These are phyloP conservation scores for Dryocosmus kuriphilus DNA, from an alignment of 2,888 invertebrate species.

Conservation along the genomic window DNA sequence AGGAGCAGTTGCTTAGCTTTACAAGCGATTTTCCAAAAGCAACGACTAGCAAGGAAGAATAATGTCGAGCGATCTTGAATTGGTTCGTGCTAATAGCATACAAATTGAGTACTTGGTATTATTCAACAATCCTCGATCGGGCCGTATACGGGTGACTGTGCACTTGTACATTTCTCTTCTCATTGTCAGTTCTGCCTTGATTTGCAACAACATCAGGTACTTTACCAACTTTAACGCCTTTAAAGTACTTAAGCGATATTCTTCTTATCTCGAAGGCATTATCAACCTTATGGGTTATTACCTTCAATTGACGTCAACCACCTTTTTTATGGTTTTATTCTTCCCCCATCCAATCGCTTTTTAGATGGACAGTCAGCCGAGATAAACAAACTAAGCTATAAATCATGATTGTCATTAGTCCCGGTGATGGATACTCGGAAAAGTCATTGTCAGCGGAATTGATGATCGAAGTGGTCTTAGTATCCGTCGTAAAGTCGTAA, in stretches of 20 bases:
- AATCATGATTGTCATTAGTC: slow-evolving; percentile 29
- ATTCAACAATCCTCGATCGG: slow-evolving; percentile 66
- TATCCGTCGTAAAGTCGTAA: slow-evolving; percentile 33
- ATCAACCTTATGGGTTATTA: not conserved
- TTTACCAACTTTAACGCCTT: not conserved
- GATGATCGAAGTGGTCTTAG: slow-evolving; percentile 37
- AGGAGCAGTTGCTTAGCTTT: slow-evolving; percentile 61
- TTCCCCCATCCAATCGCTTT: not conserved
- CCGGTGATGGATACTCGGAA: slow-evolving; percentile 31
- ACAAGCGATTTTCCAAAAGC: slow-evolving; percentile 68
- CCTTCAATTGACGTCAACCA: not conserved
- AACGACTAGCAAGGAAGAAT: slow-evolving; percentile 67
- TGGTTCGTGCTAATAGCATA: slow-evolving; percentile 70
- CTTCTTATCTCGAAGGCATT: not conserved
- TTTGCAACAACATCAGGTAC: not conserved
- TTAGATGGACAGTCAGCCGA: slow-evolving; percentile 10
- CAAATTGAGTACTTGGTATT: slow-evolving; percentile 69
- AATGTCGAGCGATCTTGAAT: slow-evolving; percentile 68
- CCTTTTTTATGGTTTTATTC: not conserved
- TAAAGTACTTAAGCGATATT: not conserved
- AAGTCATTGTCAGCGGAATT: slow-evolving; percentile 41
- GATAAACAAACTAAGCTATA: slow-evolving; percentile 37
- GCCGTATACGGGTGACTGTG: slow-evolving; percentile 65
- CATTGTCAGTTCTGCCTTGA: not conserved
- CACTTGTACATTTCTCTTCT: slow-evolving; percentile 10